Evolutionary conservation across 2,113 vertebrate species (phyloP).

Genomic region (Hypanus sabinus): DNA sequence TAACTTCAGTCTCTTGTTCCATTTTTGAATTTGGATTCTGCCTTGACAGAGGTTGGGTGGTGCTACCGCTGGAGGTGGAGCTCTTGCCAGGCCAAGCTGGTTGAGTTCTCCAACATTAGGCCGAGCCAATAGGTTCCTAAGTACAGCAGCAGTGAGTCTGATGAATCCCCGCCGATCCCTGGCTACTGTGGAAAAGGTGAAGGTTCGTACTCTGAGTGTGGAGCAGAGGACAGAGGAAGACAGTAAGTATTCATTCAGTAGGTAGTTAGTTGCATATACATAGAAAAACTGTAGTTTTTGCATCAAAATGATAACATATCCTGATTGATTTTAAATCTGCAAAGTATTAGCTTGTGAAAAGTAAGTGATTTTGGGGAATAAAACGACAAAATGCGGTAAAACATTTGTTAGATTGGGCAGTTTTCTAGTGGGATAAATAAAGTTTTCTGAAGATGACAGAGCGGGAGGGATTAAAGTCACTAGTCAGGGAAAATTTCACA

Average conservation of each 20-base stretch:
- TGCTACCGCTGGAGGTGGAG: slow-evolving; percentile 71
- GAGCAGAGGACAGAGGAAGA: slow-evolving; percentile 90
- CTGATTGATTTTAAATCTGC: neutral
- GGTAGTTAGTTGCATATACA: neutral
- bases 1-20: neutral
- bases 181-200: slow-evolving; percentile 76
- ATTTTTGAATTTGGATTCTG: neutral
- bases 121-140: slow-evolving; percentile 89
- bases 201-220: slow-evolving; percentile 74
- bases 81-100: slow-evolving; percentile 83
- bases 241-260: slow-evolving; percentile 63
- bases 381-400: neutral
- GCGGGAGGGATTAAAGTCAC: too few relatives aligned
- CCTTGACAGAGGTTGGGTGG: slow-evolving; percentile 71
- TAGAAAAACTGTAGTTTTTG: neutral
- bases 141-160: slow-evolving; percentile 85
- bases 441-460: too few relatives aligned
- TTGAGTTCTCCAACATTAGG: slow-evolving; percentile 90
- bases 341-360: neutral
- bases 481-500: too few relatives aligned
- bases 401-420: neutral
- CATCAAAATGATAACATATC: neutral
- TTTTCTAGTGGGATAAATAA: too few relatives aligned
- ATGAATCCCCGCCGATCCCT: slow-evolving; percentile 86
- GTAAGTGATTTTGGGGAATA: neutral